Percentiles rank a stretch among this genome's conserved stretches.
Evolutionary conservation across 2,797 vertebrate species (phyloP).

Genomic region (Notoglanidium macrostoma): DNA sequence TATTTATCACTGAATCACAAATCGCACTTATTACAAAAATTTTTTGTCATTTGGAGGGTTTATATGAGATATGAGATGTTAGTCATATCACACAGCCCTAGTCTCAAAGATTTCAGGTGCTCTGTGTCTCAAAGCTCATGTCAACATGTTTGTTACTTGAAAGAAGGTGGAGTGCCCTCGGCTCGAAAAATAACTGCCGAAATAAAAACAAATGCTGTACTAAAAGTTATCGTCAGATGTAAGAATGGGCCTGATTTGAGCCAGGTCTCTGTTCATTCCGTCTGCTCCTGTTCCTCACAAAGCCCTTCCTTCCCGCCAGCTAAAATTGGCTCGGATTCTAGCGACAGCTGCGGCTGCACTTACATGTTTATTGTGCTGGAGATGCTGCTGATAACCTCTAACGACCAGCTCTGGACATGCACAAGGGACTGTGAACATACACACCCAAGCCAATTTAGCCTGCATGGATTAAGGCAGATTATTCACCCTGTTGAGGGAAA

Average conservation of each 20-base stretch:
- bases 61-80: too few relatives aligned
- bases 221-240: slow-evolving; percentile 15
- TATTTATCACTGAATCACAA: too few relatives aligned
- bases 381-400: slow-evolving; percentile 23
- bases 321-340: slow-evolving; percentile 67
- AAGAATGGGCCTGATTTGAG: slow-evolving; percentile 22
- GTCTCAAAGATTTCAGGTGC: neutral
- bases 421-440: slow-evolving; percentile 20
- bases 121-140: neutral
- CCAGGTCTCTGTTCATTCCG: slow-evolving; percentile 57
- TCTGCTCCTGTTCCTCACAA: slow-evolving; percentile 65
- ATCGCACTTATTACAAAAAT: too few relatives aligned
- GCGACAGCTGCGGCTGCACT: slow-evolving; percentile 65
- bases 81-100: too few relatives aligned
- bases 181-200: too few relatives aligned
- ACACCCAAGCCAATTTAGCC: slow-evolving; percentile 12
- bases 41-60: too few relatives aligned
- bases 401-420: slow-evolving; percentile 16
- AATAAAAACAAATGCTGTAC: neutral
- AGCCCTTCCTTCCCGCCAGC: slow-evolving; percentile 74
- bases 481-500: neutral
- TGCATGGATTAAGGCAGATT: slow-evolving; percentile 25
- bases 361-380: slow-evolving; percentile 67
- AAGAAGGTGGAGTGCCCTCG: neutral
- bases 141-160: neutral